Evolutionary conservation across 2,113 vertebrate species (phyloP).

Genomic region (Callithrix jacchus): DNA sequence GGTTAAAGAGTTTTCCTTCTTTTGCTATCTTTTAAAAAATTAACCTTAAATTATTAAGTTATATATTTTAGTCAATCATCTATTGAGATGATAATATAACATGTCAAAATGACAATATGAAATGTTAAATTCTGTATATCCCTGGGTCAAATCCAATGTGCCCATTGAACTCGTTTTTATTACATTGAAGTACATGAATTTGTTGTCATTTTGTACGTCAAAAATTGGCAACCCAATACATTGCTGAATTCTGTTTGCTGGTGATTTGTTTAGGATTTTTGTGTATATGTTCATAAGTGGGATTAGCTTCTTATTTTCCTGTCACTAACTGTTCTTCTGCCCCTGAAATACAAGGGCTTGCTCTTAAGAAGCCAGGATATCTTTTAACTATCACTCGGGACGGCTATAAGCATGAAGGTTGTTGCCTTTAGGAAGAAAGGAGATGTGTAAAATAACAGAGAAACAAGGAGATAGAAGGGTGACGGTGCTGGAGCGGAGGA

Average conservation of each 20-base stretch:
- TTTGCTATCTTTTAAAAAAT: background rate
- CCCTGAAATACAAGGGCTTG: background rate
- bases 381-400: background rate
- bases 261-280: background rate
- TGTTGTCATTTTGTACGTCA: background rate
- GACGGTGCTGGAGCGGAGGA: background rate
- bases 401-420: background rate
- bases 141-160: background rate
- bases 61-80: background rate
- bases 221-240: background rate
- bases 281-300: background rate
- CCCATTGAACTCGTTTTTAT: background rate
- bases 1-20: background rate
- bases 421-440: background rate
- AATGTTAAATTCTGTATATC: background rate
- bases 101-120: background rate
- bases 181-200: background rate
- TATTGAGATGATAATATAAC: background rate
- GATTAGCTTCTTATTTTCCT: background rate
- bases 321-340: background rate
- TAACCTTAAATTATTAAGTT: background rate
- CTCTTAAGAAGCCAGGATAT: background rate
- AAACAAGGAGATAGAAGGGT: background rate
- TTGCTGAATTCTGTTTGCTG: background rate
- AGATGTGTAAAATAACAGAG: background rate